Conservation (phyloP, 2,113 vertebrate species). For the Centropus unirufus region DNA sequence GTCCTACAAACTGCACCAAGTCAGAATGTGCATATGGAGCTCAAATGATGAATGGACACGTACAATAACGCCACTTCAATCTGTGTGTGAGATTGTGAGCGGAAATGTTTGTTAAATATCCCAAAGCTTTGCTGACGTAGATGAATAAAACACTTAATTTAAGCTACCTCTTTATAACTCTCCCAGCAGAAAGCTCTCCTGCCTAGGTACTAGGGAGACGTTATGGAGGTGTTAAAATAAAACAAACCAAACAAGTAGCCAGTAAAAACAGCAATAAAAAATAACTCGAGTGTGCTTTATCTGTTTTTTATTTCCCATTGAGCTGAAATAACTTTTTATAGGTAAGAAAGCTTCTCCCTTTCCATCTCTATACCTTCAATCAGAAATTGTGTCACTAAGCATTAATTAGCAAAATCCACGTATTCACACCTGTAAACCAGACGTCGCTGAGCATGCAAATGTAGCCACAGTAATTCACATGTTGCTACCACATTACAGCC, state of each 20-base stretch:
- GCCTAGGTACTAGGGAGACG: neutral
- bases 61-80: neutral
- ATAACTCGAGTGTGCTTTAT: neutral
- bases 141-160: neutral
- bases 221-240: neutral
- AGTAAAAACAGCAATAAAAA: neutral
- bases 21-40: neutral
- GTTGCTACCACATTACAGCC: neutral
- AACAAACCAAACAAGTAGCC: neutral
- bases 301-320: neutral
- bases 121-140: neutral
- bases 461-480: conserved; percentile 4
- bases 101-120: neutral
- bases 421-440: conserved; percentile 62
- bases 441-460: conserved; percentile 24
- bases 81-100: neutral
- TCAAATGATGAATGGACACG: neutral
- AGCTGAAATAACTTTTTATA: neutral
- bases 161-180: neutral
- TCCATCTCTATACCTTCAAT: neutral
- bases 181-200: neutral
- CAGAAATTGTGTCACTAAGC: neutral
- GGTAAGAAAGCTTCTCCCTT: neutral
- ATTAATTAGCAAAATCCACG: conserved; percentile 6
- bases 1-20: too few species aligned